Conservation (phyloP, 2,888 invertebrate genomes). For the Drosophila setosimentum region DNA sequence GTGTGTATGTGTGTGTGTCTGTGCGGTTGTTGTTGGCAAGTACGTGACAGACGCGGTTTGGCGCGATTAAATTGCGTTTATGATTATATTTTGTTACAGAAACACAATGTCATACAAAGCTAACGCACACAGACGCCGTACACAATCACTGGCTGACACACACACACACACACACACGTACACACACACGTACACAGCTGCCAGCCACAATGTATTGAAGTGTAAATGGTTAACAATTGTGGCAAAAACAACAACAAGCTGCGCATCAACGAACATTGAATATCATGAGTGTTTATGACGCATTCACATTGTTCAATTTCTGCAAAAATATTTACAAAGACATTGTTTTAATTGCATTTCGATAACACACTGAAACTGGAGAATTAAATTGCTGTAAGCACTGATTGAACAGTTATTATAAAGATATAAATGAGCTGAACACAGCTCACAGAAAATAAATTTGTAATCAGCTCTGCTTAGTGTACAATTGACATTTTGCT, state of each 20-base stretch:
- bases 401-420: slow-evolving; percentile 15
- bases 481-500: not conserved
- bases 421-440: not conserved
- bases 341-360: slow-evolving; percentile 71
- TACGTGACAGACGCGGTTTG: slow-evolving; percentile 81
- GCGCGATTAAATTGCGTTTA: slow-evolving; percentile 81
- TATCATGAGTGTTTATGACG: slow-evolving; percentile 62
- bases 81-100: slow-evolving; percentile 79
- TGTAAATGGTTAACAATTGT: slow-evolving; percentile 78
- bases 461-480: slow-evolving; percentile 3
- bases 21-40: slow-evolving; percentile 68
- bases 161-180: slow-evolving; percentile 22
- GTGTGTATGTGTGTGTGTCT: slow-evolving; percentile 18
- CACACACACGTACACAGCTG: slow-evolving; percentile 19
- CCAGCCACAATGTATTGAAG: slow-evolving; percentile 75
- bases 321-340: slow-evolving; percentile 45
- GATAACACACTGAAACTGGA: slow-evolving; percentile 9
- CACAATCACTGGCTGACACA: slow-evolving; percentile 53
- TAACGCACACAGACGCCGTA: slow-evolving; percentile 52
- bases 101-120: slow-evolving; percentile 62
- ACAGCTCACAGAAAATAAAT: not conserved
- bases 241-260: slow-evolving; percentile 52
- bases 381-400: slow-evolving; percentile 25
- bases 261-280: slow-evolving; percentile 39
- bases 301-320: slow-evolving; percentile 45